phyloP scores from a whole-genome alignment of 2,113 vertebrate genomes.

The Riparia riparia region DNA sequence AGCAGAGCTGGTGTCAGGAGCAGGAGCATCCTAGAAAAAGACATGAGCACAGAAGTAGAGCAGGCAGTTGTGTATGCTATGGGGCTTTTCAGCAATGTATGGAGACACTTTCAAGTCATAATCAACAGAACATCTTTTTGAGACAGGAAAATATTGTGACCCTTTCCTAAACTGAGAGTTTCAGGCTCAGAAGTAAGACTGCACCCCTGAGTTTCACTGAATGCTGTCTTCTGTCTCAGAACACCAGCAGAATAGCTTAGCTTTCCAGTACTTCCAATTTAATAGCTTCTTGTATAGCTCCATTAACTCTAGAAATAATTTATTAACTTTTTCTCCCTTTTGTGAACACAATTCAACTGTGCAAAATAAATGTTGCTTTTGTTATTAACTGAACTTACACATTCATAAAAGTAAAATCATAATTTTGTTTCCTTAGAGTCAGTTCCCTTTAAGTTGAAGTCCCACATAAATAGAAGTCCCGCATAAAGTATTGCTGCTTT shows the following conservation, averaged over 20 bases:
- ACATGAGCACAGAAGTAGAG: background rate
- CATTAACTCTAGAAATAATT: background rate
- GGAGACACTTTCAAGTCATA: background rate
- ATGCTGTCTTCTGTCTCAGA: background rate
- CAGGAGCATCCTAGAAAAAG: background rate
- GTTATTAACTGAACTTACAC: background rate
- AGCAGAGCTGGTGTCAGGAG: background rate
- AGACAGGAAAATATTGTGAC: background rate
- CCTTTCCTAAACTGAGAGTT: background rate
- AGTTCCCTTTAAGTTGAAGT: background rate
- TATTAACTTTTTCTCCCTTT: background rate
- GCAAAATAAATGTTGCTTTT: background rate
- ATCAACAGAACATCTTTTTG: background rate
- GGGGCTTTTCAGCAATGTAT: background rate
- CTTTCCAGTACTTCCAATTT: background rate
- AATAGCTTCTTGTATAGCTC: background rate
- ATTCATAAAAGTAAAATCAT: background rate
- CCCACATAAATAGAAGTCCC: background rate
- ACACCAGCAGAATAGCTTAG: background rate
- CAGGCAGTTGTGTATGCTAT: background rate
- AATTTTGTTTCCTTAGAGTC: background rate
- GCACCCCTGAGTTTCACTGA: background rate
- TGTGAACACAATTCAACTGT: background rate
- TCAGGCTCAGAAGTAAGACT: background rate
- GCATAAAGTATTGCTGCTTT: background rate